phyloP scores from a whole-genome alignment of 2,797 vertebrate species.

The Threskiornis aethiopicus region DNA sequence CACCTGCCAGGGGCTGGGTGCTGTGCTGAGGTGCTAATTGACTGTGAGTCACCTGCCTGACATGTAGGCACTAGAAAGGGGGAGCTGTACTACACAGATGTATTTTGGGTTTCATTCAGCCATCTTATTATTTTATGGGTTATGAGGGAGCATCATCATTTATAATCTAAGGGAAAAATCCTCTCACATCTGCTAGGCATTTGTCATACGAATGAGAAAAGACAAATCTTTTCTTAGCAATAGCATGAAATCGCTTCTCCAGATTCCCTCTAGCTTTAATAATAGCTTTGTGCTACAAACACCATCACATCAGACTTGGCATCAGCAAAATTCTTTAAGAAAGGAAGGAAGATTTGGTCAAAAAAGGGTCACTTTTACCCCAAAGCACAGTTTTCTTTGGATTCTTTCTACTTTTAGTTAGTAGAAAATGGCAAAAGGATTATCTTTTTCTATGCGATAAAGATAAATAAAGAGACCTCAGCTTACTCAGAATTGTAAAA shows the following conservation, averaged over 20 bases:
- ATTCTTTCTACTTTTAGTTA: not conserved
- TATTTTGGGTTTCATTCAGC: not conserved
- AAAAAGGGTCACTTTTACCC: conserved; percentile 37
- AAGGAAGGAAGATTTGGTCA: conserved; percentile 20
- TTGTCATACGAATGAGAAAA: not conserved
- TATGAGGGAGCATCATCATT: not conserved
- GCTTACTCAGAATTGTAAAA: not conserved
- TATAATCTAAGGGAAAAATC: conserved; percentile 33
- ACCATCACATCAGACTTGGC: conserved; percentile 17
- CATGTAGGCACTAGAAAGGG: not conserved
- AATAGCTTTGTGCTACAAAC: conserved; percentile 48
- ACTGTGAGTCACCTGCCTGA: not conserved
- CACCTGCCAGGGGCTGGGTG: not conserved
- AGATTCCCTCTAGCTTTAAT: conserved; percentile 47
- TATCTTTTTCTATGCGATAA: not conserved
- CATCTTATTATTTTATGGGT: not conserved
- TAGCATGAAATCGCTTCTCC: conserved; percentile 36
- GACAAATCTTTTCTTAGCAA: conserved; percentile 44
- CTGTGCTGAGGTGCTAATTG: conserved; percentile 37
- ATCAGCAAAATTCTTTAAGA: conserved; percentile 22
- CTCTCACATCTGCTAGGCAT: conserved; percentile 16
- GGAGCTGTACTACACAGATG: not conserved
- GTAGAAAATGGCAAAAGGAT: not conserved
- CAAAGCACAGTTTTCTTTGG: not conserved
- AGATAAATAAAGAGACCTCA: not conserved